These are phyloP conservation scores for Smittia aterrima DNA, from an alignment of 2,888 invertebrate species.

Conservation along the genomic window DNA sequence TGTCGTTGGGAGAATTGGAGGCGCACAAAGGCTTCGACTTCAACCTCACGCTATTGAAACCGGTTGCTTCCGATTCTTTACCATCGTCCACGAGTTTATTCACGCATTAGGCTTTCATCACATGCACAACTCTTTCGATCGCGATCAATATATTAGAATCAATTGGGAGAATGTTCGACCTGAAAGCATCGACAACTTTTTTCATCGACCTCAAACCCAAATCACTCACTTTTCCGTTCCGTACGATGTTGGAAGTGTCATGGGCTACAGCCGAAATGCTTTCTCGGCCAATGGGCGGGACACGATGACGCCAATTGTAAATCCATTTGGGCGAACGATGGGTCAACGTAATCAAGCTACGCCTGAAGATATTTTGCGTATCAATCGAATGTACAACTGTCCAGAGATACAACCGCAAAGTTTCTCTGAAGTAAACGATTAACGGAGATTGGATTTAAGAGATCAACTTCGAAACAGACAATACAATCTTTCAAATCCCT, in stretches of 20 bases:
- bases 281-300: not conserved
- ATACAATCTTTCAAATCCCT: not conserved
- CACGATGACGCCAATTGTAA: constrained; percentile 14
- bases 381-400: constrained; percentile 33
- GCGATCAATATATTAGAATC: constrained; percentile 14
- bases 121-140: constrained; percentile 38
- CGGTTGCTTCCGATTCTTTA: constrained; percentile 32
- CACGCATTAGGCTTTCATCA: constrained; percentile 20
- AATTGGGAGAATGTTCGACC: constrained; percentile 22
- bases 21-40: constrained; percentile 22
- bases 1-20: not conserved
- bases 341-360: constrained; percentile 10
- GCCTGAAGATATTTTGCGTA: constrained; percentile 24
- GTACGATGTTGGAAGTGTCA: constrained; percentile 17
- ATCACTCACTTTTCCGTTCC: not conserved
- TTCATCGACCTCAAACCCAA: not conserved
- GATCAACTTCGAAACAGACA: not conserved
- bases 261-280: not conserved
- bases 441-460: not conserved
- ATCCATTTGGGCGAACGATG: constrained; percentile 5
- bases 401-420: not conserved
- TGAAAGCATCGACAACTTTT: not conserved
- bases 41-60: constrained; percentile 19
- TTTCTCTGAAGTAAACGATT: not conserved
- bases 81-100: constrained; percentile 23